Percentiles rank a stretch among this genome's conserved stretches.
Conservation (phyloP, 2,888 invertebrate species). For the Clunio marinus region DNA sequence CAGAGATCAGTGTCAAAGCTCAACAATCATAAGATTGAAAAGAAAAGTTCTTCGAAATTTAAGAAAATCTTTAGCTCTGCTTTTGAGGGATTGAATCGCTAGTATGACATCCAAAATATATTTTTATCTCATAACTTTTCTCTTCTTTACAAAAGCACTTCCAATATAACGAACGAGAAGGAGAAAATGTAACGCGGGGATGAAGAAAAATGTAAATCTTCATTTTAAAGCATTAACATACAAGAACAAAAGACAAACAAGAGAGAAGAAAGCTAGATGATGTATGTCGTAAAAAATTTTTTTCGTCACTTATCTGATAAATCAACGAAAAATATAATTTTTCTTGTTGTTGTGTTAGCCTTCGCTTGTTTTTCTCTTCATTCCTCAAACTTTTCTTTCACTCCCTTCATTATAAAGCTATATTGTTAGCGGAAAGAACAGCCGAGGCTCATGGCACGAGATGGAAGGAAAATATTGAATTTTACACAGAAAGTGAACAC, state of each 20-base stretch:
- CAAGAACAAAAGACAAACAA: constrained; percentile 13
- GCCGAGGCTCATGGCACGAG: neutral
- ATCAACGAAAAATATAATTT: constrained; percentile 34
- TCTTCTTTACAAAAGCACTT: too few species aligned
- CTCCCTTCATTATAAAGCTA: neutral
- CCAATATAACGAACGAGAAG: too few species aligned
- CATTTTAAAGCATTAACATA: constrained; percentile 17
- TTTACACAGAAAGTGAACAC: neutral
- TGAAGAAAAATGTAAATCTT: constrained; percentile 6
- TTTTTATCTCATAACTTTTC: too few species aligned
- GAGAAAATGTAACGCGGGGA: too few species aligned
- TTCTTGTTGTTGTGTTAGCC: neutral
- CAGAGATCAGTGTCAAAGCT: too few species aligned
- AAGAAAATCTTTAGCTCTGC: too few species aligned
- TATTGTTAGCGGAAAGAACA: neutral
- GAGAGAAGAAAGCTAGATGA: constrained; percentile 2
- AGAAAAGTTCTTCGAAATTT: too few species aligned
- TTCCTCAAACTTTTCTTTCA: neutral
- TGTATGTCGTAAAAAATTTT: constrained; percentile 27
- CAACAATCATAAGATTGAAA: too few species aligned
- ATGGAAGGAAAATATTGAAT: neutral
- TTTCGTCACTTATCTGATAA: constrained; percentile 28
- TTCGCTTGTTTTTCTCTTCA: neutral
- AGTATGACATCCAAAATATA: too few species aligned
- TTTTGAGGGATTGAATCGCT: too few species aligned